These are phyloP conservation scores for Myzus persicae DNA, from an alignment of 1,140 invertebrate genomes.

Conservation along the genomic window DNA sequence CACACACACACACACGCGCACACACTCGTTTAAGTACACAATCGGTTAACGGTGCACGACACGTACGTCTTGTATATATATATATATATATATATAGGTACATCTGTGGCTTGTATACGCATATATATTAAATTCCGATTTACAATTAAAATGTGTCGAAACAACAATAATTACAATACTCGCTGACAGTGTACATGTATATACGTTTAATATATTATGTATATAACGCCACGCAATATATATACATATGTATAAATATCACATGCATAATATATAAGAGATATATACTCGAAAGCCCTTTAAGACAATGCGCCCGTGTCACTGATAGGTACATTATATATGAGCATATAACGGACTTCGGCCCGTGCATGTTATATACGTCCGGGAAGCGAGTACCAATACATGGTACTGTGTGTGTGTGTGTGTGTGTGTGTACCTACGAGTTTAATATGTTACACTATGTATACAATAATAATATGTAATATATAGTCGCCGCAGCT, in stretches of 20 bases:
- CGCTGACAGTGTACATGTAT: neutral
- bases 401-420: no score
- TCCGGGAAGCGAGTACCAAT: neutral
- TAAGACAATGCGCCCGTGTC: slow-evolving; percentile 55
- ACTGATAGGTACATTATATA: slow-evolving; percentile 21
- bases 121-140: slow-evolving; percentile 51
- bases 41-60: slow-evolving; percentile 54
- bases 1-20: neutral
- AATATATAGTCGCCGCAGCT: neutral
- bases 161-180: slow-evolving; percentile 41
- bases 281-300: neutral
- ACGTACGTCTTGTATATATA: neutral
- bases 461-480: neutral
- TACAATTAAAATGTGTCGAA: slow-evolving; percentile 51
- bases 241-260: neutral
- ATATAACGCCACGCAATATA: neutral
- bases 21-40: slow-evolving; percentile 3
- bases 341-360: slow-evolving; percentile 29
- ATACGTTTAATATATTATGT: neutral
- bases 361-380: neutral
- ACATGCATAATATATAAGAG: no score
- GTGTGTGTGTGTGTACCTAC: no score
- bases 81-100: neutral
- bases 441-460: neutral
- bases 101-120: neutral